Conservation (phyloP, 2,113 vertebrate species). For the Leucopternis melanops region DNA sequence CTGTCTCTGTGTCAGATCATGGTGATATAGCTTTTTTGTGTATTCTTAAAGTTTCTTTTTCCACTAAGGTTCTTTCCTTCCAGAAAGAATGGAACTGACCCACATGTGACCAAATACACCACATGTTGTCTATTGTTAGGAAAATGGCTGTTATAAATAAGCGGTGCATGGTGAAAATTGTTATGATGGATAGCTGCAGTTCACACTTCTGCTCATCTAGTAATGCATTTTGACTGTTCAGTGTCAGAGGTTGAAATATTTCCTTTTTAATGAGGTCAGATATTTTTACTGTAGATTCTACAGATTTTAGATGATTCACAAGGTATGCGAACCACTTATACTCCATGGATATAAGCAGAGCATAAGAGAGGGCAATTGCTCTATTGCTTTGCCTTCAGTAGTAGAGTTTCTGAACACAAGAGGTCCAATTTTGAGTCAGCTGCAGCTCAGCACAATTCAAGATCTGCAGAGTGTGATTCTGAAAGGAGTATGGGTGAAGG, state of each 20-base stretch:
- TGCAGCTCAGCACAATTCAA: neutral
- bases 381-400: neutral
- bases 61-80: neutral
- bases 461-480: neutral
- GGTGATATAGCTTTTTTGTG: neutral
- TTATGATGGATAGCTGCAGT: neutral
- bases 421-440: neutral
- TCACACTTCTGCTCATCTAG: neutral
- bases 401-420: neutral
- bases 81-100: neutral
- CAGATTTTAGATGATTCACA: neutral
- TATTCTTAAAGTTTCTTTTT: neutral
- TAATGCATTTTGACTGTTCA: neutral
- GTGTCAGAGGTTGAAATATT: neutral
- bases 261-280: neutral
- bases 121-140: neutral
- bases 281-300: neutral
- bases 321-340: neutral
- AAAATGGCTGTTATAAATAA: neutral
- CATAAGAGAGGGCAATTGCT: constrained; percentile 1
- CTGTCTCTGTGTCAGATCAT: neutral
- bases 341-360: neutral
- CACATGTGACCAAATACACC: neutral
- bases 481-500: constrained; percentile 3
- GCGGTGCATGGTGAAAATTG: neutral